Base-by-base conservation (phyloP, 2,888 invertebrate species). In the Eupithecia exiguata region DNA sequence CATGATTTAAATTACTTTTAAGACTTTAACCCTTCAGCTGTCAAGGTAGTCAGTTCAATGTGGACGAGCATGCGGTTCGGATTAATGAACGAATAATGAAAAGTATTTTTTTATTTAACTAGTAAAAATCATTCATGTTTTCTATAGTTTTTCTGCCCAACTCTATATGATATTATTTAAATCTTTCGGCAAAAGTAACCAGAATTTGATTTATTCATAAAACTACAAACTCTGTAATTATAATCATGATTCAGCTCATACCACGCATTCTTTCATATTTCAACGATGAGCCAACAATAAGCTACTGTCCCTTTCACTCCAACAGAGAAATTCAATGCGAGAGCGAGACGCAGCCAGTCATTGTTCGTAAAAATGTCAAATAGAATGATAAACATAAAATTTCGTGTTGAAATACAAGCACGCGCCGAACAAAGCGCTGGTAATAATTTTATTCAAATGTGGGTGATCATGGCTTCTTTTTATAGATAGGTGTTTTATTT, bases 361-460 rank as follows among this genome's bases (percentile, higher is more conserved):
- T 92, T 93, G 92, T 94, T 92, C 91, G 89, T 90, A 91, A 91
- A 91, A 92, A 92, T 93, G 93, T 92, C 92, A 93, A 93, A 92
- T 90, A 90, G 91, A 92, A 93, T 93, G 93, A 94, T 93, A 92
- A 92, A 93, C 93, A 92, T 89, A 92, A 93, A 92, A 91, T 88
- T 87, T 88, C 87, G 89, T 92, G 92, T 92, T 90, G 91, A 91
- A 93, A 92, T 86, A 86, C 83, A 84, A 82, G 90, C 89, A 90
- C 88, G 91, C 88, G 88, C 84, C 78, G 83, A 83, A 88, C 88
- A 90, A 89, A 89, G 85, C 81, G 82, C 79, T 82, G 83, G 87
- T 86, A 89, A 89, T 91, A 89, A 89, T 89, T 90, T 90, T 90
- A 90, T 91, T 90, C 85, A 89, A 90, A 89, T 90, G 87, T 84